Percentiles rank a stretch among this genome's conserved stretches.
Evolutionary conservation across 2,113 vertebrate species (phyloP).

Genomic region (Megaleporinus macrocephalus): DNA sequence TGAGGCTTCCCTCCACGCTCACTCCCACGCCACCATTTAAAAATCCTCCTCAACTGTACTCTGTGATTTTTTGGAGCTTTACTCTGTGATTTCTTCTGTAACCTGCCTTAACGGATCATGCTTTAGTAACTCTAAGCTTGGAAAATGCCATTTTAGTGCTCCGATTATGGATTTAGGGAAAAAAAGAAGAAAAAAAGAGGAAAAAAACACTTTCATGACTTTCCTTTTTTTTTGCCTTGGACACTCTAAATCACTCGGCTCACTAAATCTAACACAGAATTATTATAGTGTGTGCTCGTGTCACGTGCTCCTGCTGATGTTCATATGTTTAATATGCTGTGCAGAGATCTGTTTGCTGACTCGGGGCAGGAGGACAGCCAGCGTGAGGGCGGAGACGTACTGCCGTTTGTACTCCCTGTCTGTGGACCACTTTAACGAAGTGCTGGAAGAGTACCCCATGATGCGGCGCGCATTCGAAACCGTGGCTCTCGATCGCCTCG

Average conservation of each 20-base stretch:
- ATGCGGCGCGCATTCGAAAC: constrained; percentile 96
- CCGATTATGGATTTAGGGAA: constrained; percentile 65
- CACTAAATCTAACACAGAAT: not conserved
- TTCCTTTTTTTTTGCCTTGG: not conserved
- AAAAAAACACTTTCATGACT: not conserved
- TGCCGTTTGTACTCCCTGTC: constrained; percentile 96
- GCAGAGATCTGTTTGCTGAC: constrained; percentile 97
- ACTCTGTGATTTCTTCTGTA: constrained; percentile 71
- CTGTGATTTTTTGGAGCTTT: constrained; percentile 57
- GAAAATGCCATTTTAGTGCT: constrained; percentile 74
- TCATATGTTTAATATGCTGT: constrained; percentile 30
- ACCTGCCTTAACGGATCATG: constrained; percentile 69
- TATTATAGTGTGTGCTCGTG: not conserved
- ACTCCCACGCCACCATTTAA: constrained; percentile 58
- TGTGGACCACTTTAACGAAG: constrained; percentile 97
- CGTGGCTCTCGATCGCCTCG: constrained; percentile 92
- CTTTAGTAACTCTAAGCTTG: constrained; percentile 74
- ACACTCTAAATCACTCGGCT: not conserved
- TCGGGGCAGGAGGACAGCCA: constrained; percentile 91
- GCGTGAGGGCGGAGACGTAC: constrained; percentile 93
- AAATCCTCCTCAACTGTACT: constrained; percentile 50
- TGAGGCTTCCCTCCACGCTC: constrained; percentile 41
- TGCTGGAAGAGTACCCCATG: constrained; percentile 97
- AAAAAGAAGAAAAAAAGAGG: constrained; percentile 46
- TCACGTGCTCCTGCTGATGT: not conserved